phyloP scores from a whole-genome alignment of 2,113 vertebrate species.

The Gracilinanus agilis region DNA sequence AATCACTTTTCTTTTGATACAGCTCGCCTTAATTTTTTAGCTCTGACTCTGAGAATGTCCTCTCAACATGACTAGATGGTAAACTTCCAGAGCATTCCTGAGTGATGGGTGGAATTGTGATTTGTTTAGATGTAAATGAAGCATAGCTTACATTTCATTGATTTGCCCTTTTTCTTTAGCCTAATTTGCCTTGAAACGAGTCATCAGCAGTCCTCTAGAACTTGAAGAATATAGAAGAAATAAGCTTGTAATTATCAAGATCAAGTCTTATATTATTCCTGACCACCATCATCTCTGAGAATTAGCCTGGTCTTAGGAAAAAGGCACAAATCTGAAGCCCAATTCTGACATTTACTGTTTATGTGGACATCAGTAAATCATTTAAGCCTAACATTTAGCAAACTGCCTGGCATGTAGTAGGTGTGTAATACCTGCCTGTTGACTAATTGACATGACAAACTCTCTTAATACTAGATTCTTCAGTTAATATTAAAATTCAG shows the following conservation, averaged over 20 bases:
- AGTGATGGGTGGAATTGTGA: constrained; percentile 41
- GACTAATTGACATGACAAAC: background rate
- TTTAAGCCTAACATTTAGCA: background rate
- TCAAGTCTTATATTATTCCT: background rate
- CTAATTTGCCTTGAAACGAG: constrained; percentile 12
- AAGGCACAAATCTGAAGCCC: background rate
- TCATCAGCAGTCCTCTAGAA: background rate
- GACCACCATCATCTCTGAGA: background rate
- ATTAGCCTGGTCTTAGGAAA: background rate
- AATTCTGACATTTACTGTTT: background rate
- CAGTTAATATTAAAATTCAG: background rate
- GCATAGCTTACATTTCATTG: constrained; percentile 21
- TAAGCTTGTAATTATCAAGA: background rate
- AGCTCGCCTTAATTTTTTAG: constrained; percentile 16
- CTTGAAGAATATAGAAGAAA: background rate
- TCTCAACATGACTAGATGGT: background rate
- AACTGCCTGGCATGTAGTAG: background rate
- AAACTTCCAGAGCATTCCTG: background rate
- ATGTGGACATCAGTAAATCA: background rate
- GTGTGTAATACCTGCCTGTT: background rate
- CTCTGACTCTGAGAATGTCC: background rate
- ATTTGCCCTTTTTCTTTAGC: constrained; percentile 36
- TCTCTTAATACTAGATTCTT: background rate
- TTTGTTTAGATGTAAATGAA: constrained; percentile 53
- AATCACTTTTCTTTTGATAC: constrained; percentile 20